Percentiles rank a stretch among this genome's conserved stretches.
Evolutionary conservation across 2,113 vertebrate species (phyloP).

Genomic region (Pelecanus crispus): DNA sequence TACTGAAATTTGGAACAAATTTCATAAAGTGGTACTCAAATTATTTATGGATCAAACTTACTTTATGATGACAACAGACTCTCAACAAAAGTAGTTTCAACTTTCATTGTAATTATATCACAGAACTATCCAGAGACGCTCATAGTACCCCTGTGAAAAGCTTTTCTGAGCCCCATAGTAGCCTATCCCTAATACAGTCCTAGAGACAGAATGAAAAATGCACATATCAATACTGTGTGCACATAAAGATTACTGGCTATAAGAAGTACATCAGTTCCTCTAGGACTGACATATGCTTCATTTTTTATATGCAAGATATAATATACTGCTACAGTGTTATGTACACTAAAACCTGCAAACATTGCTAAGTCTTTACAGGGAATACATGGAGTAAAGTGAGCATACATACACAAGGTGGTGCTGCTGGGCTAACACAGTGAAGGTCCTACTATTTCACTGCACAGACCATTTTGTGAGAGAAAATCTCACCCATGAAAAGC

Average conservation of each 20-base stretch:
- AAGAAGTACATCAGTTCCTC: not conserved
- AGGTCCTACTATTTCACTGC: not conserved
- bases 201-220: not conserved
- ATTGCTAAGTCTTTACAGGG: not conserved
- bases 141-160: not conserved
- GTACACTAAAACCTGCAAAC: not conserved
- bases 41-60: not conserved
- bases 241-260: not conserved
- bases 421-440: not conserved
- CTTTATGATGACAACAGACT: not conserved
- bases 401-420: slow-evolving; percentile 36
- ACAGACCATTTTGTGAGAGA: not conserved
- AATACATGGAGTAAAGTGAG: not conserved
- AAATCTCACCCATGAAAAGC: not conserved
- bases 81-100: not conserved
- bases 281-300: not conserved
- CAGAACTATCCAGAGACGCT: not conserved
- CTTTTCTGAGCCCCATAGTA: not conserved
- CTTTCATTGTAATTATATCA: not conserved
- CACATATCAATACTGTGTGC: not conserved
- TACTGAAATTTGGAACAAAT: not conserved
- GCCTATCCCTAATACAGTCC: not conserved
- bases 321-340: not conserved
- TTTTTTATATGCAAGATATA: not conserved
- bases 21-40: not conserved